Conservation (phyloP, 64 coral and sea anemone species). For the Orbicella faveolata region DNA sequence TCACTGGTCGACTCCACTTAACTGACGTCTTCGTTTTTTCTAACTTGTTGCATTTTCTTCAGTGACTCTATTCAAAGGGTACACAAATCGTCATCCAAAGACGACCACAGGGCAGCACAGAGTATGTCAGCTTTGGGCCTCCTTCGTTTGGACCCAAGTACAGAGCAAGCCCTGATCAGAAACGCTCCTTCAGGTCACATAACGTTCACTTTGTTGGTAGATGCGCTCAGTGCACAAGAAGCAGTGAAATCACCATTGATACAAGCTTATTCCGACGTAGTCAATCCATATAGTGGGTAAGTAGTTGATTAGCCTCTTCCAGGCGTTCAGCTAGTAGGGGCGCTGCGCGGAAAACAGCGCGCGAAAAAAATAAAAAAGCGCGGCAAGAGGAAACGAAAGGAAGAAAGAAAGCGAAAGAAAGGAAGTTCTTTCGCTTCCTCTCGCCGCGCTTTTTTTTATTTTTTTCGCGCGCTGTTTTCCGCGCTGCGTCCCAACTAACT, state of each 20-base stretch:
- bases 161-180: constrained; percentile 53
- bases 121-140: constrained; percentile 43
- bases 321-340: background rate
- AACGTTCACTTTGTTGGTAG: constrained; percentile 66
- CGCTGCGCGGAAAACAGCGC: no score
- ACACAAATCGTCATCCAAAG: background rate
- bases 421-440: no score
- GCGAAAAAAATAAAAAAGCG: no score
- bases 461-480: no score
- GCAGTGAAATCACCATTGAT: constrained; percentile 70
- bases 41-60: background rate
- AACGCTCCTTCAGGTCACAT: constrained; percentile 62
- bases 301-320: background rate
- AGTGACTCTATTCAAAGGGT: constrained; percentile 38
- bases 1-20: no score
- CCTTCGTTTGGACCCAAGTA: constrained; percentile 63
- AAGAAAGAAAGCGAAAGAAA: no score
- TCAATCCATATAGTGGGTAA: constrained; percentile 55
- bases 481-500: no score
- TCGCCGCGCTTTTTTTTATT: no score
- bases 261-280: constrained; percentile 59
- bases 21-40: background rate
- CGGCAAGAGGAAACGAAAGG: no score
- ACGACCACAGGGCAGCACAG: background rate
- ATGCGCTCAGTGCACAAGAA: constrained; percentile 49